Conservation (phyloP, 1,140 invertebrate species). For the Pseudomyrmex cubaensis region DNA sequence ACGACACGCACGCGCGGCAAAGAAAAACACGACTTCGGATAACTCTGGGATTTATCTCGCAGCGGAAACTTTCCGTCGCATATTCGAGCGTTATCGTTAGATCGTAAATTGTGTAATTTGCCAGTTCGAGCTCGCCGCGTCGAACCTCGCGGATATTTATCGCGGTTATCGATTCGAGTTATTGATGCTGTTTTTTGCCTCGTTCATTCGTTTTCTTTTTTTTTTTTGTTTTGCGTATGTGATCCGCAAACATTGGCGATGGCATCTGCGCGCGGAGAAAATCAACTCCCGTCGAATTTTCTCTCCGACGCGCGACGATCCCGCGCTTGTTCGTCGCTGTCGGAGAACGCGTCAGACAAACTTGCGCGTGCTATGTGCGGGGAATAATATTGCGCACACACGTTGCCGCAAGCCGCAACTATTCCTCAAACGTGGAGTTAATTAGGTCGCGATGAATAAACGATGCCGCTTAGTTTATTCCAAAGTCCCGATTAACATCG, state of each 20-base stretch:
- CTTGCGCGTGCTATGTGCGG: neutral
- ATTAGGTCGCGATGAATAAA: constrained; percentile 48
- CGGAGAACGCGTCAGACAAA: constrained; percentile 5
- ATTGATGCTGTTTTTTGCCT: constrained; percentile 32
- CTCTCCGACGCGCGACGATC: neutral
- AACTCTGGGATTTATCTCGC: constrained; percentile 71
- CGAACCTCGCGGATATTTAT: constrained; percentile 73
- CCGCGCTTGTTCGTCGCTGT: neutral
- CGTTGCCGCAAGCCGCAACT: neutral
- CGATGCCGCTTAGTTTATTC: constrained; percentile 7
- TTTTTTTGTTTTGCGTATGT: constrained; percentile 7
- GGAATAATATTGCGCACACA: constrained; percentile 26
- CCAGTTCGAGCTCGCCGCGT: constrained; percentile 42
- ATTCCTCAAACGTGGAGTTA: constrained; percentile 27
- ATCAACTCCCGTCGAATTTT: constrained; percentile 2
- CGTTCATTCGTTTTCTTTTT: constrained; percentile 10
- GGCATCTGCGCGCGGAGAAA: neutral
- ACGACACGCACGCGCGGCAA: constrained; percentile 48
- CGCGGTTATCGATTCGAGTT: constrained; percentile 73
- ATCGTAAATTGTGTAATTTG: constrained; percentile 78
- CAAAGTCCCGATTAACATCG: constrained; percentile 24
- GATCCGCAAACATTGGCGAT: constrained; percentile 12
- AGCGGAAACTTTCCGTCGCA: constrained; percentile 51
- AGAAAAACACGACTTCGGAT: constrained; percentile 71
- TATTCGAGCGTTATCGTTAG: constrained; percentile 73